phyloP scores from a whole-genome alignment of 1,140 invertebrate genomes.

The Theocolax elegans region DNA sequence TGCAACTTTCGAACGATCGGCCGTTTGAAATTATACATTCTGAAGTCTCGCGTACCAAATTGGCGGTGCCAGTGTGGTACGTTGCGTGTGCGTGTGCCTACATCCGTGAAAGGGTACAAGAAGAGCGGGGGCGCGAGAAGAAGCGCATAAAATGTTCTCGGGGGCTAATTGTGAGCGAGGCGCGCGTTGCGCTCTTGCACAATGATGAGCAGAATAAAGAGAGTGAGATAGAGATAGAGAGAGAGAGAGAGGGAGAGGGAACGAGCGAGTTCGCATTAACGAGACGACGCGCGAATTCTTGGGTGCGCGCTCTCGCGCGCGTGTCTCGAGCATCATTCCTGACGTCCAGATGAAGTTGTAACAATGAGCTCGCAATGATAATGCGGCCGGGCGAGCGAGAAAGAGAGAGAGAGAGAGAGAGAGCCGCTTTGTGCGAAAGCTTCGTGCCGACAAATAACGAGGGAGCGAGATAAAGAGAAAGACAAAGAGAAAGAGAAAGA shows the following conservation, averaged over 20 bases:
- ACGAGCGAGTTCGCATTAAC: neutral
- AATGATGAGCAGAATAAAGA: constrained; percentile 15
- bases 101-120: neutral
- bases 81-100: too few species aligned
- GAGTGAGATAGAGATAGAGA: constrained; percentile 40
- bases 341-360: constrained; percentile 52
- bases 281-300: too few species aligned
- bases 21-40: too few species aligned
- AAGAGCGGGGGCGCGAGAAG: constrained; percentile 6
- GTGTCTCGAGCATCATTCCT: constrained; percentile 7
- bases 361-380: constrained; percentile 55
- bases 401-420: too few species aligned
- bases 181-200: constrained; percentile 17
- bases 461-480: constrained; percentile 8
- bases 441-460: constrained; percentile 41
- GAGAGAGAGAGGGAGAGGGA: too few species aligned
- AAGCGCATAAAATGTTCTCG: constrained; percentile 20
- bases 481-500: constrained; percentile 7
- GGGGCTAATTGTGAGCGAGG: constrained; percentile 18
- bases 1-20: too few species aligned
- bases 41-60: too few species aligned
- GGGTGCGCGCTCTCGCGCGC: too few species aligned
- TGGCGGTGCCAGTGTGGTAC: too few species aligned
- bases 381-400: constrained; percentile 37
- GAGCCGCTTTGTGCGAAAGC: constrained; percentile 41